These are phyloP conservation scores for Athene cunicularia DNA, from an alignment of 2,113 vertebrate species.

Conservation along the genomic window DNA sequence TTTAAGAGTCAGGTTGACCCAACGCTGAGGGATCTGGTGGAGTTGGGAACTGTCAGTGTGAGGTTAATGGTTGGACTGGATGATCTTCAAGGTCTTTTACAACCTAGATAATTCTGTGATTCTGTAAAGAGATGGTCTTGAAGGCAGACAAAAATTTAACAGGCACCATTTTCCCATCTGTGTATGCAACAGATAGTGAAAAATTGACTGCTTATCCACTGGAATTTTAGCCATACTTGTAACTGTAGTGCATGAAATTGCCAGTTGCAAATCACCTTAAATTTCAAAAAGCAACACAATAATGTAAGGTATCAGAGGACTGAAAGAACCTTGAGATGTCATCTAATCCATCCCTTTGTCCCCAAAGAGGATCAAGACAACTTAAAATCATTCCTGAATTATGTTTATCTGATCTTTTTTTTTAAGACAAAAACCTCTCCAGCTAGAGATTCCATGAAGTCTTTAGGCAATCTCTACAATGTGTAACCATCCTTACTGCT, in stretches of 20 bases:
- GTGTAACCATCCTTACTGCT: background rate
- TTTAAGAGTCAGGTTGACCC: too few relatives aligned
- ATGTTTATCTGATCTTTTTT: background rate
- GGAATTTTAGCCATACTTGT: background rate
- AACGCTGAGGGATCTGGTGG: too few relatives aligned
- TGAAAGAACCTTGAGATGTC: background rate
- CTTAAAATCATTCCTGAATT: background rate
- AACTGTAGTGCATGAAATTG: background rate
- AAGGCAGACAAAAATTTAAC: background rate
- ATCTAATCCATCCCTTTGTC: background rate
- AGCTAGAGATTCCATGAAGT: background rate
- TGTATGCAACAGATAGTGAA: background rate
- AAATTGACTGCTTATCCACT: background rate
- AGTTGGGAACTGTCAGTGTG: too few relatives aligned
- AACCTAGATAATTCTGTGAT: too few relatives aligned
- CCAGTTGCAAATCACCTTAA: background rate
- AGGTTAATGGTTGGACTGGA: too few relatives aligned
- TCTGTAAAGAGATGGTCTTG: background rate
- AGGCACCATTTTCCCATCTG: background rate
- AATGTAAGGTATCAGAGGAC: background rate
- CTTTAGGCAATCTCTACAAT: background rate
- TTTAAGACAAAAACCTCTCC: background rate
- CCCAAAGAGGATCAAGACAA: background rate
- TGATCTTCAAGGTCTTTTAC: too few relatives aligned
- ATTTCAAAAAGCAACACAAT: background rate